A percentile compares a stretch with the other conserved stretches of the same genome.
Conservation (phyloP, 2,888 invertebrate genomes). For the Sussaba pulchella region DNA sequence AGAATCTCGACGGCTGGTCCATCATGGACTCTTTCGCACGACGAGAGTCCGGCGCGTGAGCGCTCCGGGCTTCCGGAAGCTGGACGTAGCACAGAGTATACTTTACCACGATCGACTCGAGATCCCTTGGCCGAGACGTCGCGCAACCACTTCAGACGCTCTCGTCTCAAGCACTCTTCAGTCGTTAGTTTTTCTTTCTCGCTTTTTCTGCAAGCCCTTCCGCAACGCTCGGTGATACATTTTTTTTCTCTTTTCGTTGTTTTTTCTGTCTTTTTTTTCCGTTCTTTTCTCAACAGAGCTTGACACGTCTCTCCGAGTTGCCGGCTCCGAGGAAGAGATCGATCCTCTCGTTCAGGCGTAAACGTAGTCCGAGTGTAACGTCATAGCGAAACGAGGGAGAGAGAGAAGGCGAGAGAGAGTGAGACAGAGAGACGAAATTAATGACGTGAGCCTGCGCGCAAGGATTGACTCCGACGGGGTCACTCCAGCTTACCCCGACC, state of each 20-base stretch:
- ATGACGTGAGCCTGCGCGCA: slow-evolving; percentile 30
- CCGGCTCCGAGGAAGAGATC: slow-evolving; percentile 21
- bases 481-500: slow-evolving; percentile 21
- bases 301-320: slow-evolving; percentile 13
- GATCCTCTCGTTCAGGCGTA: slow-evolving; percentile 7
- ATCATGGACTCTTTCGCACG: slow-evolving; percentile 17
- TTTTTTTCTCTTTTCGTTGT: slow-evolving; percentile 5
- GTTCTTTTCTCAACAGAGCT: neutral
- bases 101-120: slow-evolving; percentile 35
- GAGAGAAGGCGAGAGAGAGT: neutral
- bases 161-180: slow-evolving; percentile 50
- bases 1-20: neutral
- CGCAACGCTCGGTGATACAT: neutral
- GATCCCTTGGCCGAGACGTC: slow-evolving; percentile 32
- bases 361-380: neutral
- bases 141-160: slow-evolving; percentile 53
- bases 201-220: slow-evolving; percentile 10
- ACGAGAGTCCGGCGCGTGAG: slow-evolving; percentile 17
- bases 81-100: slow-evolving; percentile 16
- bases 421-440: neutral
- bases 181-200: slow-evolving; percentile 30
- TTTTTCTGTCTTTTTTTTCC: neutral
- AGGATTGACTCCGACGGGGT: slow-evolving; percentile 9
- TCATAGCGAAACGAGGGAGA: neutral
- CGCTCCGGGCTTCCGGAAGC: slow-evolving; percentile 2